Evolutionary conservation across 2,888 invertebrate genomes (phyloP).

Genomic region (Cryptocephalus moraei): DNA sequence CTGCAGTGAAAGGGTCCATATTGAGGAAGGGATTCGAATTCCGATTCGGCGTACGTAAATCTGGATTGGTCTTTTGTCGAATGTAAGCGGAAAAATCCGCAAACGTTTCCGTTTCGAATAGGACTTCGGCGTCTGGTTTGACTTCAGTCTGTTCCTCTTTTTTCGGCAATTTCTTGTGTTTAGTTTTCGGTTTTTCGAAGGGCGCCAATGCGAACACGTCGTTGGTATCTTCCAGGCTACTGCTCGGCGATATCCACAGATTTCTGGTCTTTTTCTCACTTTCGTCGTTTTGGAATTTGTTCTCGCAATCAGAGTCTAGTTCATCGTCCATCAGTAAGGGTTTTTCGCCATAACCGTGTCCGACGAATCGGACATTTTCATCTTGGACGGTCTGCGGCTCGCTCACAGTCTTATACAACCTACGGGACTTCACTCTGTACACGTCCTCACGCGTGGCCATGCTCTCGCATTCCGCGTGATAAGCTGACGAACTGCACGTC

Average conservation of each 20-base stretch:
- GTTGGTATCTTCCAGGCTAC: slow-evolving; percentile 37
- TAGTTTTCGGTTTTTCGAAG: slow-evolving; percentile 37
- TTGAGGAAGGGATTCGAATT: slow-evolving; percentile 3
- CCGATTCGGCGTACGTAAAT: neutral
- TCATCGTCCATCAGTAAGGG: slow-evolving; percentile 70
- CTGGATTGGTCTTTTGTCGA: neutral
- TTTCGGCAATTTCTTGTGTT: slow-evolving; percentile 8
- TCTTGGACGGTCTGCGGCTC: slow-evolving; percentile 31
- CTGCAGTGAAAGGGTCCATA: neutral
- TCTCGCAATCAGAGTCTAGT: slow-evolving; percentile 51
- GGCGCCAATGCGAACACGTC: slow-evolving; percentile 66
- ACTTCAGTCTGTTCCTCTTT: slow-evolving; percentile 1
- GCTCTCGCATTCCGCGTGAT: slow-evolving; percentile 63
- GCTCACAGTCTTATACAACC: neutral
- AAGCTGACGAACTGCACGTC: slow-evolving; percentile 59
- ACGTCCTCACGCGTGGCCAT: slow-evolving; percentile 51
- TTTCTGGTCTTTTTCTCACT: slow-evolving; percentile 22
- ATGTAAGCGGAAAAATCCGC: neutral
- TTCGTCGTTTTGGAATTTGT: slow-evolving; percentile 19
- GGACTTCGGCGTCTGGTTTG: neutral
- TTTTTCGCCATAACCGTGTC: slow-evolving; percentile 66
- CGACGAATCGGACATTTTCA: slow-evolving; percentile 53
- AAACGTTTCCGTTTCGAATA: neutral
- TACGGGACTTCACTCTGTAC: slow-evolving; percentile 39
- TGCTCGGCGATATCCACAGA: slow-evolving; percentile 32